phyloP scores from a whole-genome alignment of 2,888 invertebrate genomes.

The Chirona hameri region DNA sequence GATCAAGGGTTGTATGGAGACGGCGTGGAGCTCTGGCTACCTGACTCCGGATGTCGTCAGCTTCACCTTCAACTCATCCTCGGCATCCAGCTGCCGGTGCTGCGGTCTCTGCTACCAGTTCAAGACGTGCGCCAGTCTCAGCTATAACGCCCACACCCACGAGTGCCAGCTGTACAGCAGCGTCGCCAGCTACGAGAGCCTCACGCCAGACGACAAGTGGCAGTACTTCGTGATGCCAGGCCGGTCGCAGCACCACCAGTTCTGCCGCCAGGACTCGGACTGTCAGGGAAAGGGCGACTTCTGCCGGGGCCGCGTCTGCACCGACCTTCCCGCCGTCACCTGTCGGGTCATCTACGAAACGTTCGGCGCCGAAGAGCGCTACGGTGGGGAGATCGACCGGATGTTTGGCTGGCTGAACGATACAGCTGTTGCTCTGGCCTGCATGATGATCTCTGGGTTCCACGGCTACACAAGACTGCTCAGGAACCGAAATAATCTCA shows the following conservation, averaged over 20 bases:
- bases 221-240: slow-evolving; percentile 1
- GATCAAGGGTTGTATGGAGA: not conserved
- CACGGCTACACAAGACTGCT: not conserved
- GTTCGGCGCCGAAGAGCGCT: not conserved
- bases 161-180: not conserved
- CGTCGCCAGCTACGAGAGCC: not conserved
- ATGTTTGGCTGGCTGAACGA: not conserved
- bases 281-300: not conserved
- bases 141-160: not conserved
- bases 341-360: not conserved
- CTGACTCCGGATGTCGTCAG: not conserved
- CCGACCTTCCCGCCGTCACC: not conserved
- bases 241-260: not conserved
- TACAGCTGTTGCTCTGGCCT: not conserved
- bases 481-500: not conserved
- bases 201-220: not conserved
- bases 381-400: not conserved
- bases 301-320: slow-evolving; percentile 1
- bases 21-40: not conserved
- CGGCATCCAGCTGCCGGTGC: not conserved
- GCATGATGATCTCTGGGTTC: not conserved
- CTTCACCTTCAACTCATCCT: not conserved
- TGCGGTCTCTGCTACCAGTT: not conserved
- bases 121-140: not conserved
- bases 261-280: not conserved